Evolutionary conservation across 2,888 invertebrate genomes (phyloP), one percentile per base, ranked within the genome.

Genomic region (Mythimna ferrago): DNA sequence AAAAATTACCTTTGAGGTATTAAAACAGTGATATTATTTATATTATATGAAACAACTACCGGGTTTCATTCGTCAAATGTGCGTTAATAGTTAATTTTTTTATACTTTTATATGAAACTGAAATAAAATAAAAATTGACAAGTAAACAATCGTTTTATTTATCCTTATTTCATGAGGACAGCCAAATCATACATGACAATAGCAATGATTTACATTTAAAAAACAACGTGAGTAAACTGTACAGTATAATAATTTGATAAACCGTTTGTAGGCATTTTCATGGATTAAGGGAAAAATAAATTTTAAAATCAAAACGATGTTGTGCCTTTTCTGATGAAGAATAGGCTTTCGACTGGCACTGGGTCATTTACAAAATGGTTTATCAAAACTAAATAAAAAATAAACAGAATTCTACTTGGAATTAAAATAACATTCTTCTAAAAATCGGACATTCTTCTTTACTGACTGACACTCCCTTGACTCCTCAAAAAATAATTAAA

Each of bases 101-200:
- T 87, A 70, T 87, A 87, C 71, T 83, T 83, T 85, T 85, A 61
- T 86, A 86, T 21, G 76, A 73, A 73, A 71, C 41, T 21, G 38
- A 84, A 86, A 83, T 81, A 81, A 87, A 87, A 84, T 69, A 67
- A 73, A 60, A 75, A 66, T 68, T 73, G 65, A 64, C 61, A 68
- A 64, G 66, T 78, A 71, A 53, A 77, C 71, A 66, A 65, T 53
- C 0, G 62, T 84, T 86, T 87, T 73, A 85, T 87, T 83, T 67
- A 58, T 77, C 6, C 14, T 57, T 38, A 53, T 62, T 80, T 11
- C 35, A 35, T 26, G 14, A 38, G n/a, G 10, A 32, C 38, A 54
- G 6, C 60, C 57, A 53, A n/a, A 44, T 26, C 19, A 62, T 51
- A 78, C 4, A n/a, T 11, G 10, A 48, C 26, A 14, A 19, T 32